Base-by-base conservation (phyloP, 2,113 vertebrate species). In the Mus pahari region DNA sequence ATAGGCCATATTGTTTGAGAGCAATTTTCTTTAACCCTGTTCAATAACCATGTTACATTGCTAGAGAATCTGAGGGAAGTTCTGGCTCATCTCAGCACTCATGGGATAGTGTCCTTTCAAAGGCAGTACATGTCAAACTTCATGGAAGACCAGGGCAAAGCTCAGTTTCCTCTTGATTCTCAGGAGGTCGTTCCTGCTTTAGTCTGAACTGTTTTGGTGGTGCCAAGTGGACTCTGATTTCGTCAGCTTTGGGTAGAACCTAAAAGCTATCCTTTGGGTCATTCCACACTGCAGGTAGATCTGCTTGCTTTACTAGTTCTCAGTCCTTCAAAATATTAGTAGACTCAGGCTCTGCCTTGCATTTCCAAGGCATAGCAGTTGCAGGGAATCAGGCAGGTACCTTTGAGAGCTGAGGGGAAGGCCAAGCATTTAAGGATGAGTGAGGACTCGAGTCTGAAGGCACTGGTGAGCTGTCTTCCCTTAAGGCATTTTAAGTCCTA, bases 171-270 rank as follows among this genome's bases (percentile, higher is more conserved):
- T 92, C 73, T 91, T 20, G 96, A 33, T 88, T 93, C 31, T 96
- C 39, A 22, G 31, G 68, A 50, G 74, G 42, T 68, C 91, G 19
- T 84, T 75, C 31, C 77, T 66, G 33, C 94, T 91, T 89, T 68
- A 86, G 93, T 31, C 13, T 79, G 75, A 93, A 62, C 62, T 62
- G 22, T 95, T 95, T 97, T 86, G 75, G 55, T 94, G 42, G 92
- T 98, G 96, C 95, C 94, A 95, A 74, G 75, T 84, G 86, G 68
- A 90, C 10, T 89, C 70, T 94, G 62, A 93, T 50, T 94, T 36
- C 60, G 75, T 94, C 62, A n/a, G 20, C 93, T 82, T 82, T 92
- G 64, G 48, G 66, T 64, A 78, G 50, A 91, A 31, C 31, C 66
- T 68, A 13, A 68, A 14, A 12, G 66, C 64, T 31, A 13, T 31